Conservation (phyloP, 2,888 invertebrate genomes). For the Drosophila affinis region DNA sequence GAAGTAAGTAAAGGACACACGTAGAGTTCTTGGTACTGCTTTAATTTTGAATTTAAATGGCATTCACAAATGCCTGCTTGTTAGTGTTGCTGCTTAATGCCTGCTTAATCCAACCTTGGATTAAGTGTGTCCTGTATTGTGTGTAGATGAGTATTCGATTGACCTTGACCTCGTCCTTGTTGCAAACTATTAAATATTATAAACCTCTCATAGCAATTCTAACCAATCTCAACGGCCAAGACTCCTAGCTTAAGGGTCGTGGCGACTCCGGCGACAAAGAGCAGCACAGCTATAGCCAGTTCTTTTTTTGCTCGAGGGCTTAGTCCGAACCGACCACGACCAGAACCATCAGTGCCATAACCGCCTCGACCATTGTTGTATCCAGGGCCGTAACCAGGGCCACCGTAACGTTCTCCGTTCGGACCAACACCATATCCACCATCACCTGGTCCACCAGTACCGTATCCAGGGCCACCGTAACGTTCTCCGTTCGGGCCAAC, state of each 20-base stretch:
- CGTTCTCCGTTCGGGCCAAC: not conserved
- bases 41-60: slow-evolving; percentile 31
- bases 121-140: not conserved
- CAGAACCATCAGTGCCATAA: not conserved
- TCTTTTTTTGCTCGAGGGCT: not conserved
- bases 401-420: not conserved
- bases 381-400: not conserved
- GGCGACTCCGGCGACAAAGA: slow-evolving; percentile 72
- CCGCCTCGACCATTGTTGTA: not conserved
- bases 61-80: slow-evolving; percentile 15
- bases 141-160: no score
- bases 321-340: slow-evolving; percentile 23
- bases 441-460: not conserved
- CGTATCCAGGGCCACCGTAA: not conserved
- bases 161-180: no score
- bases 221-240: slow-evolving; percentile 67
- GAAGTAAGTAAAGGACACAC: slow-evolving; percentile 74
- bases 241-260: slow-evolving; percentile 67
- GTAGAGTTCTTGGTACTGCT: not conserved
- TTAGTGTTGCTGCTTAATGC: no score
- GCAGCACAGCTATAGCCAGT: slow-evolving; percentile 48
- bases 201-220: slow-evolving; percentile 6
- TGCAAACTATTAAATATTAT: no score
- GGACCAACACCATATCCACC: not conserved
- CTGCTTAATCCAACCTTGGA: no score